Evolutionary conservation across 2,797 vertebrate species (phyloP), one percentile per base, ranked within the genome.

Genomic region (Pantherophis alleghaniensis): DNA sequence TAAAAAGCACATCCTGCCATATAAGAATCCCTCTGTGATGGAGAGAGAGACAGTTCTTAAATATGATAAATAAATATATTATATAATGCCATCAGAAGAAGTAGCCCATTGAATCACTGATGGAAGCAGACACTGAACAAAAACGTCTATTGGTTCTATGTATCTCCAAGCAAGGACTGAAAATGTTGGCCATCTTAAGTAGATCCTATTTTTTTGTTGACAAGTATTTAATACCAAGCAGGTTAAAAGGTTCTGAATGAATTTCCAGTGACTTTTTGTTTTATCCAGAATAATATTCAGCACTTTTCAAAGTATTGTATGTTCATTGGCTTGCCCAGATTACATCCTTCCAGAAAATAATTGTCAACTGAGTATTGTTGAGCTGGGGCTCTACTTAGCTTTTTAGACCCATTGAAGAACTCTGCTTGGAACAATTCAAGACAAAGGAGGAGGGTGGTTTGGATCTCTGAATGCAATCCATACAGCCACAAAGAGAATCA

Each of bases 371-470:
- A 53, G 14, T 16, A 24, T 24, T 16, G 13, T 1, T 91, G 42
- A 57, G 2, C 18, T 37, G 63, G 89, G 56, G 18, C 28, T 53
- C 60, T 32, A 2, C n/a, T 47, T 74, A 55, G 5, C 66, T 32
- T 74, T 92, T 79, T 20, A 63, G 57, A 91, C 42, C 5, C n/a
- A 18, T 74, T 86, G 61, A 79, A 95, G n/a, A 9, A 63, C 55
- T 0, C 5, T 57, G 0, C 63, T 87, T 89, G 63, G 74, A 96
- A 89, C 47, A 89, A 92, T 1, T 0, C 59, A 92, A 51, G 88
- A 89, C 88, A 20, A 94, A 51, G 90, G 87, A 88, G 95, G 95
- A 94, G 83, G 94, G 42, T 53, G 51, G 88, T 94, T 90, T 1
- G 90, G 90, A 92, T 0, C 24, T 88, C 88, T 87, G 92, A 95